These are phyloP conservation scores for Prosopocoilus inquinatus DNA, from an alignment of 2,888 invertebrate species.

Conservation along the genomic window DNA sequence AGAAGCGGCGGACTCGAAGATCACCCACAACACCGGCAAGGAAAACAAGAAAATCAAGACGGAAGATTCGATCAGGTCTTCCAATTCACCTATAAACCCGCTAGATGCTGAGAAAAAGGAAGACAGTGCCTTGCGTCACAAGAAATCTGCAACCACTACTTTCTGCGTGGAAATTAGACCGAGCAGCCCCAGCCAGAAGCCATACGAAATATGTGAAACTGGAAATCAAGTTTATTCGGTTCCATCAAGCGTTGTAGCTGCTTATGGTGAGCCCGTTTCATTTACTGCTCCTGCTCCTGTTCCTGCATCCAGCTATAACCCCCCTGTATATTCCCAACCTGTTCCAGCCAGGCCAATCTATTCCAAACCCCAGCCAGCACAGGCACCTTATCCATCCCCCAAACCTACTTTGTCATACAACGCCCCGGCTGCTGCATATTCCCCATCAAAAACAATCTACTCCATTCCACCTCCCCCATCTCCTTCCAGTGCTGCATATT, in stretches of 20 bases:
- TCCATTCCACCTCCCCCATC: not conserved
- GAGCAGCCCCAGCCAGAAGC: slow-evolving; percentile 43
- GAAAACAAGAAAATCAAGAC: not conserved
- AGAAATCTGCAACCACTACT: slow-evolving; percentile 50
- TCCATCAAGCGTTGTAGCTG: slow-evolving; percentile 12
- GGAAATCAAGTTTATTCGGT: slow-evolving; percentile 22
- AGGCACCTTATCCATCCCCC: slow-evolving; percentile 18
- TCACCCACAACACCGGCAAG: too few relatives aligned
- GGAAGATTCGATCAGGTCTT: slow-evolving; percentile 3
- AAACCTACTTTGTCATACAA: slow-evolving; percentile 13
- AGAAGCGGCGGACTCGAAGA: not conserved
- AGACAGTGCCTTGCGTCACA: slow-evolving; percentile 32
- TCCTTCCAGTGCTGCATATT: not conserved
- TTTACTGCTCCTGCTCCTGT: slow-evolving; percentile 16
- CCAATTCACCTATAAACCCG: slow-evolving; percentile 9
- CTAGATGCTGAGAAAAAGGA: slow-evolving; percentile 16
- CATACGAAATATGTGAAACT: slow-evolving; percentile 48
- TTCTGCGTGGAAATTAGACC: slow-evolving; percentile 53
- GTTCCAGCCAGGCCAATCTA: too few relatives aligned
- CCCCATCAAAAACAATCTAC: slow-evolving; percentile 6
- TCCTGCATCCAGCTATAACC: not conserved
- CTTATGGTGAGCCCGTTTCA: slow-evolving; percentile 13
- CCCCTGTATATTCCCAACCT: too few relatives aligned
- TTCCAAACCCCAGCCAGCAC: not conserved
- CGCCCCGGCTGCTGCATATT: slow-evolving; percentile 23